Conservation (phyloP, 64 coral and sea anemone genomes). For the Acropora yongei region DNA sequence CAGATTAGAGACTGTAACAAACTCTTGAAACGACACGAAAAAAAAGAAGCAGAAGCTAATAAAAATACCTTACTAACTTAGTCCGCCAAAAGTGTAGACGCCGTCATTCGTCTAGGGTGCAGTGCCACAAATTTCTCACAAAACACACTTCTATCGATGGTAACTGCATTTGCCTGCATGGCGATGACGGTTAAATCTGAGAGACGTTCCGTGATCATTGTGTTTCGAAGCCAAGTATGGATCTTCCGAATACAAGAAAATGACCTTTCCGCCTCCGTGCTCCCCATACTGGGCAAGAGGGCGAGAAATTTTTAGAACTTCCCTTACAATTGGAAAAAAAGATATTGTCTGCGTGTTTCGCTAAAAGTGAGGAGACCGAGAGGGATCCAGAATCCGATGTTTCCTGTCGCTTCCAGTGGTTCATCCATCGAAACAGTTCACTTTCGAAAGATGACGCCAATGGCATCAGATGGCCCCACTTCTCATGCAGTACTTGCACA, state of each 20-base stretch:
- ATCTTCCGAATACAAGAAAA: constrained; percentile 50
- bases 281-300: constrained; percentile 53
- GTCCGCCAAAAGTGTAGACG: constrained; percentile 30
- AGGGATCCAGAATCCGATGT: constrained; percentile 16
- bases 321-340: constrained; percentile 62
- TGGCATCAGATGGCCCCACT: constrained; percentile 72
- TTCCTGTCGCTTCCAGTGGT: constrained; percentile 56
- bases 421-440: constrained; percentile 50
- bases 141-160: constrained; percentile 8
- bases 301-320: constrained; percentile 52
- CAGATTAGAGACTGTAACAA: constrained; percentile 8
- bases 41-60: not conserved
- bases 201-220: constrained; percentile 48
- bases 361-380: constrained; percentile 52
- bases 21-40: constrained; percentile 10
- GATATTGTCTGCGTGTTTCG: constrained; percentile 63
- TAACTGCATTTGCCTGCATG: constrained; percentile 54
- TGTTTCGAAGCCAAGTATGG: constrained; percentile 53
- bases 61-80: not conserved
- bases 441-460: constrained; percentile 59
- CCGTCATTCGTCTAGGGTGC: constrained; percentile 41
- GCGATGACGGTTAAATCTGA: constrained; percentile 45
- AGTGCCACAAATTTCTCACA: constrained; percentile 55
- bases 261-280: constrained; percentile 54
- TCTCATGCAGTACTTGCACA: constrained; percentile 59